Base-by-base conservation (phyloP, 2,888 invertebrate genomes). In the Chelonus formosanus region DNA sequence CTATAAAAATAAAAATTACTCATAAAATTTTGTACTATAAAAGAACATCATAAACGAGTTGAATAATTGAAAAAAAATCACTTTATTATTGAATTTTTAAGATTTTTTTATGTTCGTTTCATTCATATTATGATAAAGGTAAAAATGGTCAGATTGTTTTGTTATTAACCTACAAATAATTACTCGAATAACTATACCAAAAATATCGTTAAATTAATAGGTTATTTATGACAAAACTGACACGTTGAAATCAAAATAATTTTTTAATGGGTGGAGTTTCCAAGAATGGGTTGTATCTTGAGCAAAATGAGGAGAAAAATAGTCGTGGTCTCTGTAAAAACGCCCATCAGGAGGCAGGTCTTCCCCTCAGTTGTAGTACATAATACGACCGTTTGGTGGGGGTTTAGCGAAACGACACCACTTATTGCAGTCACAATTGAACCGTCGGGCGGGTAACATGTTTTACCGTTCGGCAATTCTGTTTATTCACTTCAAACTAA, bases 381-480 rank as follows among this genome's bases (percentile, higher is more conserved):
- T 50, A 7, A 7, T 31, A 54, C 48, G 44, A 48, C 63, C 67
- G 67, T 75, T 71, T 75, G 79, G 75, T 74, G 71, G 59, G 60
- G 63, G 35, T 69, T 64, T 55, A 67, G 66, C 68, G 40, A 40
- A 5, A 40, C 47, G 48, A 67, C 63, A 70, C 71, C 67, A 67
- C 69, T 62, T 70, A 68, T 73, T 73, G 69, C 78, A 80, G 79
- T 80, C 75, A 70, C 78, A 75, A 75, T 78, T 74, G 65, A 76
- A 69, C 74, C 78, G 78, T 75, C 76, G 75, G 73, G 71, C 73
- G 73, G 79, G 73, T 67, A 72, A 67, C 69, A 76, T 66, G 77
- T 64, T 55, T 67, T 65, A 10, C 34, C 43, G 6, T 10, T 10
- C 5, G 20, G 8, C 36, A 7, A 36, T n/a, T 8, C 20, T 4